Conservation (phyloP, 2,797 vertebrate species). For the Peromyscus eremicus region DNA sequence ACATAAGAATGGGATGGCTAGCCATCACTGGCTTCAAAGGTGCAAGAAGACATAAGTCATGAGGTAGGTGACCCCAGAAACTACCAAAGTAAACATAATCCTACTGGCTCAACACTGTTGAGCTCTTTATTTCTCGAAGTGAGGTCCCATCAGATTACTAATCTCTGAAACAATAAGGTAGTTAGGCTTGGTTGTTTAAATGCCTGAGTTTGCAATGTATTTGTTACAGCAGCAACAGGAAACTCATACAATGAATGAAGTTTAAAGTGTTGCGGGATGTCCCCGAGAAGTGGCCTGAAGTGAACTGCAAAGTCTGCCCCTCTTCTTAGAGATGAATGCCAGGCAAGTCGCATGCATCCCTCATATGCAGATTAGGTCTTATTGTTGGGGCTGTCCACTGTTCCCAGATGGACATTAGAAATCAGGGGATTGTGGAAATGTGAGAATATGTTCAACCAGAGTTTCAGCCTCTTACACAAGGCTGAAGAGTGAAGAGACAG, state of each 20-base stretch:
- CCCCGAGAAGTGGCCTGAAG: background rate
- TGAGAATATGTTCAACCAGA: too few species aligned
- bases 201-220: background rate
- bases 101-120: background rate
- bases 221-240: background rate
- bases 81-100: background rate
- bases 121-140: background rate
- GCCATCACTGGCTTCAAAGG: background rate
- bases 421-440: background rate
- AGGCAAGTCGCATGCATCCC: background rate
- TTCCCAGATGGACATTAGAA: background rate
- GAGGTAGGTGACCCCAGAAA: background rate
- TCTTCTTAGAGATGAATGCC: background rate
- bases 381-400: background rate
- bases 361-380: background rate
- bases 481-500: background rate
- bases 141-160: background rate
- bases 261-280: background rate
- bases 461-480: background rate
- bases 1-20: background rate
- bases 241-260: background rate
- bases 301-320: too few species aligned
- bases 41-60: background rate
- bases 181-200: background rate
- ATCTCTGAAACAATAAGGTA: background rate